Conservation (phyloP, 2,797 vertebrate genomes). For the Falco concolor region DNA sequence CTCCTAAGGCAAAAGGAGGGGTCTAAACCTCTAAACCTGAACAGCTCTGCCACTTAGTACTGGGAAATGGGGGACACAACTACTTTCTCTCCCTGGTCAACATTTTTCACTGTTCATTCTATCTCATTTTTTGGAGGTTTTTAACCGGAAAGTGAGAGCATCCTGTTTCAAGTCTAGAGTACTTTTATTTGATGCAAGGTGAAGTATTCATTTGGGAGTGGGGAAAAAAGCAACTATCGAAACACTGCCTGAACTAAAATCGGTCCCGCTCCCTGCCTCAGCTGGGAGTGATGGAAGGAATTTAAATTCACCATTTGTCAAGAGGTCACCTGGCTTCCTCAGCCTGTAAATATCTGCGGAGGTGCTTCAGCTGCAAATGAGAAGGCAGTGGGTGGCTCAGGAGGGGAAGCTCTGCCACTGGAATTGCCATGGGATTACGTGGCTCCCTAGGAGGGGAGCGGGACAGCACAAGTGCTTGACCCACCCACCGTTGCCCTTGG, state of each 20-base stretch:
- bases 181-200: neutral
- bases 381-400: neutral
- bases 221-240: neutral
- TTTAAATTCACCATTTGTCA: neutral
- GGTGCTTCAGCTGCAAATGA: neutral
- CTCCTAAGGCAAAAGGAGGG: neutral
- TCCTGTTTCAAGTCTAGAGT: neutral
- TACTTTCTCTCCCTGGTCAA: neutral
- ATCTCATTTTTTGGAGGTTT: neutral
- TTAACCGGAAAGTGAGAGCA: neutral
- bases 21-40: neutral
- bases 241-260: neutral
- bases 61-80: neutral
- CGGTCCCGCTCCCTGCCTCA: fast-evolving
- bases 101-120: neutral
- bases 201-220: neutral
- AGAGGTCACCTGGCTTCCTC: neutral
- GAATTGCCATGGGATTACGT: neutral
- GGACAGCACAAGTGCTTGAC: neutral
- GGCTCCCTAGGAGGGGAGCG: neutral
- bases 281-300: neutral
- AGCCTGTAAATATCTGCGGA: neutral
- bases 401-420: neutral
- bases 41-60: neutral
- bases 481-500: neutral